phyloP scores from a whole-genome alignment of 2,113 vertebrate species.

The Cochlearius cochlearius region DNA sequence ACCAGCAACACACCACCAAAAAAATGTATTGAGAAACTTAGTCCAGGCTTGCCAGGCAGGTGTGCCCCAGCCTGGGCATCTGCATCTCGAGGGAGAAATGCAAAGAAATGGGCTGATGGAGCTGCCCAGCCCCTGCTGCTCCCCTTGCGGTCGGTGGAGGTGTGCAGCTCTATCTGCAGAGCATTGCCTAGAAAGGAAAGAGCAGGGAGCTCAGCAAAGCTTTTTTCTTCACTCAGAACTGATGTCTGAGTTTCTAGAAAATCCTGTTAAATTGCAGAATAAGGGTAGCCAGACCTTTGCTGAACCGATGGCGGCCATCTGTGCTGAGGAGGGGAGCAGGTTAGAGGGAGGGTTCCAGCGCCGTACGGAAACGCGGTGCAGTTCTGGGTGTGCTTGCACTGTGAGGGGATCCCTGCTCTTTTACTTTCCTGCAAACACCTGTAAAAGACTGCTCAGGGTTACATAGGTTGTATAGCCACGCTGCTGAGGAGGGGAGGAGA shows the following conservation, averaged over 20 bases:
- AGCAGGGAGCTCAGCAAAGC: background rate
- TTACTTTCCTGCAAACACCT: background rate
- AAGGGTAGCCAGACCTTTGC: background rate
- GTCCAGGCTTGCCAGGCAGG: background rate
- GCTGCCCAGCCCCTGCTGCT: background rate
- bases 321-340: background rate
- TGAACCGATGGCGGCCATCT: fast-evolving
- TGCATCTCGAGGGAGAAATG: background rate
- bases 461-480: fast-evolving
- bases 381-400: background rate
- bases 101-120: background rate
- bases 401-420: background rate
- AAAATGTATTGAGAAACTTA: background rate
- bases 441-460: background rate
- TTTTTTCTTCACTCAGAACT: background rate
- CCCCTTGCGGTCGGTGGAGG: fast-evolving
- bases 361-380: fast-evolving
- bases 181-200: background rate
- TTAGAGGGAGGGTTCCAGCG: background rate
- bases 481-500: background rate
- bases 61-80: background rate
- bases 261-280: background rate
- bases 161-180: background rate
- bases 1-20: background rate
- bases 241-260: background rate